Base-by-base conservation (phyloP, 2,113 vertebrate genomes). In the Pelusios castaneus region DNA sequence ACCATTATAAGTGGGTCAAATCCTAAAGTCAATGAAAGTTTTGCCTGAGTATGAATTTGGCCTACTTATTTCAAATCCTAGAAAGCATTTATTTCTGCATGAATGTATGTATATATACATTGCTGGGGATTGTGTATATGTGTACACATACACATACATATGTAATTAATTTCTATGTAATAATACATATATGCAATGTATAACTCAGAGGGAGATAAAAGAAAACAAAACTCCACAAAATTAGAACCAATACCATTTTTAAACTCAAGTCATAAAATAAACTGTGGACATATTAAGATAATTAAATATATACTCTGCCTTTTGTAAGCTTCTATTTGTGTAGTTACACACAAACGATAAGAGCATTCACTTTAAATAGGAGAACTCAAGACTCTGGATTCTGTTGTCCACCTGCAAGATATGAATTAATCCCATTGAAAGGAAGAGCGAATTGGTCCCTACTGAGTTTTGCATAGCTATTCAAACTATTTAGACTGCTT, bases 351-450 rank as follows among this genome's bases (percentile, higher is more conserved):
- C 16, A 47, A 8, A 63, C 12, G 10, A 58, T 2, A 11, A 0
- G 79, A 63, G 78, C 82, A 87, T 6, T 3, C 47, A 1, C 73
- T 76, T 10, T 54, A 17, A 88, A 52, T 80, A 21, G 77, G 43
- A 3, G 4, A 73, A 75, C 1, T 3, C 41, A 45, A 29, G 27
- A 41, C 25, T 84, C 3, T 43, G 70, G 51, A 60, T 16, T 45
- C 4, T 27, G 3, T 7, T 63, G 8, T 70, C 83, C 16, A 6
- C 60, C 73, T 3, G 3, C 29, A 86, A 92, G 93, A 84, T 47
- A 60, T 7, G 10, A n/a, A 8, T 5, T 76, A 82, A 2, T 0
- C n/a, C 1, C 5, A 67, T 24, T 55, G 31, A 70, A 8, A 83
- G 85, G 83, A 73, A 82, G 51, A 77, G 34, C 3, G 70, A 89